Percentiles rank a stretch among this genome's conserved stretches.
Conservation (phyloP, 2,113 vertebrate species). For the Glareola pratincola region DNA sequence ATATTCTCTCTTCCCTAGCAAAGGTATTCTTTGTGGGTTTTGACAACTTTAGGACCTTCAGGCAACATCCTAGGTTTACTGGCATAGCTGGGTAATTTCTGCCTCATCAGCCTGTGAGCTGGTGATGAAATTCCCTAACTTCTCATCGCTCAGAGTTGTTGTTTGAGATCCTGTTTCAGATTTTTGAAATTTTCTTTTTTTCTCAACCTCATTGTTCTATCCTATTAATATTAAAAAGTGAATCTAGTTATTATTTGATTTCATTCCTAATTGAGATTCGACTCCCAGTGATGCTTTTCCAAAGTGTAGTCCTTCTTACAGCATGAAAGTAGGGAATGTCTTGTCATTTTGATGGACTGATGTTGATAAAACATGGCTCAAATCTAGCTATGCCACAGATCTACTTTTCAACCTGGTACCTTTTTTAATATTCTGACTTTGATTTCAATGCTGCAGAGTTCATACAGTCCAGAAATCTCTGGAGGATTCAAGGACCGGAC, state of each 20-base stretch:
- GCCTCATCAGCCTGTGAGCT: not conserved
- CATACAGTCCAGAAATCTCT: not conserved
- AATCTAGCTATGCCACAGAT: not conserved
- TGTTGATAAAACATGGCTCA: conserved; percentile 3
- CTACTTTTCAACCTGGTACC: not conserved
- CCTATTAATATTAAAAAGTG: not conserved
- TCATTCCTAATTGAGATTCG: conserved; percentile 1
- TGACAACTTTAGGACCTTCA: not conserved
- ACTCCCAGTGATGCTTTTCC: not conserved
- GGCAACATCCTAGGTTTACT: not conserved
- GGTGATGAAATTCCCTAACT: not conserved
- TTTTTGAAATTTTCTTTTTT: not conserved
- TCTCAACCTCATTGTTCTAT: not conserved
- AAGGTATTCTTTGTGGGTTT: not conserved
- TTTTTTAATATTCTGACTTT: conserved; percentile 35
- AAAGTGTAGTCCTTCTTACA: not conserved
- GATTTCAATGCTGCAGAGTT: not conserved
- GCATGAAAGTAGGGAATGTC: not conserved
- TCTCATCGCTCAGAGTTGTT: not conserved
- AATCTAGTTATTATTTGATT: conserved; percentile 18
- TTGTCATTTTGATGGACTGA: not conserved
- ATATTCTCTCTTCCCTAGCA: not conserved
- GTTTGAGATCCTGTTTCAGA: not conserved
- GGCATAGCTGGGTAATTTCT: not conserved
- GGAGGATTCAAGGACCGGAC: not conserved